Evolutionary conservation across 1,140 invertebrate genomes (phyloP).

Genomic region (Forficula auricularia): DNA sequence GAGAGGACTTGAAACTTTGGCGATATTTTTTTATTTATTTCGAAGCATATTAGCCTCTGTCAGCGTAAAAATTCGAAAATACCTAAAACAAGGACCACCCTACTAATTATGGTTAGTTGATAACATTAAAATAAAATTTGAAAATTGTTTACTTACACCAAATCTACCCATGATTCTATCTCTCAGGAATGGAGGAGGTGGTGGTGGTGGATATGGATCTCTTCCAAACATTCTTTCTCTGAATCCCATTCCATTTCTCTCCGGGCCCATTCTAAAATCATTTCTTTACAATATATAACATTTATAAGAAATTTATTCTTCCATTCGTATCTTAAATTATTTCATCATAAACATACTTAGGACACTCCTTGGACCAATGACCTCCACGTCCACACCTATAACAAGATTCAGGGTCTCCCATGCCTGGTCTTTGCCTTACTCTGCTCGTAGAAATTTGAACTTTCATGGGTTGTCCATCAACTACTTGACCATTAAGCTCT

Average conservation of each 20-base stretch:
- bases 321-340: no score
- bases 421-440: constrained; percentile 78
- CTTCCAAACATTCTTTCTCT: constrained; percentile 66
- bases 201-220: constrained; percentile 65
- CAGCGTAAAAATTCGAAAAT: no score
- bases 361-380: constrained; percentile 89
- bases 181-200: constrained; percentile 52
- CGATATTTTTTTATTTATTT: no score
- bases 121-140: no score
- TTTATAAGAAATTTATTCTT: not conserved
- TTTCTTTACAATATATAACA: not conserved
- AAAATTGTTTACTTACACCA: constrained; percentile 56
- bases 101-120: no score
- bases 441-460: constrained; percentile 79
- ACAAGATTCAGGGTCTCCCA: constrained; percentile 87
- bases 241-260: constrained; percentile 44
- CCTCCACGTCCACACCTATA: constrained; percentile 81
- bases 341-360: constrained; percentile 24
- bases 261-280: constrained; percentile 32
- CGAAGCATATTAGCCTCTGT: no score
- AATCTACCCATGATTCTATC: constrained; percentile 73
- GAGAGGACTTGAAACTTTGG: no score
- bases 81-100: no score
- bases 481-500: constrained; percentile 65
- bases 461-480: constrained; percentile 73